Conservation (phyloP, 2,797 vertebrate species). For the Falco novaeseelandiae region DNA sequence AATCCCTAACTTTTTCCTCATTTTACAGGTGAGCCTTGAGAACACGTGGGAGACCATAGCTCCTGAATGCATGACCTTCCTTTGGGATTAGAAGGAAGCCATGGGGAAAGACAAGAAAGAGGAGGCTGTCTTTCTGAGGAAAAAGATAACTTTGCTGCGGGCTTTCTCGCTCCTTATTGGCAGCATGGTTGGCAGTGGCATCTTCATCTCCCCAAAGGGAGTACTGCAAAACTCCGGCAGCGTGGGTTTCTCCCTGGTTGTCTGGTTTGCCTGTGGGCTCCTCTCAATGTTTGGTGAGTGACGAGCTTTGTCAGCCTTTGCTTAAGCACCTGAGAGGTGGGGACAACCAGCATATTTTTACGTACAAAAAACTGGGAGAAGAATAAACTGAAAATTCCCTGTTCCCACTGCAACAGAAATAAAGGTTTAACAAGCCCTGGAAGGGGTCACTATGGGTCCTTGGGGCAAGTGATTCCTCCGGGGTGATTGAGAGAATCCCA, state of each 20-base stretch:
- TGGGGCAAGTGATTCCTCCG: neutral
- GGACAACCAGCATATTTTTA: neutral
- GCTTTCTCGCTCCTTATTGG: conserved; percentile 84
- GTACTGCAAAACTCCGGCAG: conserved; percentile 87
- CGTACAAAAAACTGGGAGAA: neutral
- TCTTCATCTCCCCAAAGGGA: conserved; percentile 90
- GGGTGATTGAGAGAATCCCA: neutral
- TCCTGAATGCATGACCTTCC: neutral
- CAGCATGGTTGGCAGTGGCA: conserved; percentile 89
- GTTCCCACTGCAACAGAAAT: neutral
- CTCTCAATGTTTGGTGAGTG: conserved; percentile 87
- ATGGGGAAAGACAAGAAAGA: conserved; percentile 63
- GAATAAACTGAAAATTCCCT: neutral
- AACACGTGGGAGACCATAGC: neutral
- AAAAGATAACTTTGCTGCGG: conserved; percentile 81
- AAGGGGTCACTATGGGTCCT: neutral
- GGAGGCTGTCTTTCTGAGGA: conserved; percentile 78
- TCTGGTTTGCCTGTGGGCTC: conserved; percentile 85
- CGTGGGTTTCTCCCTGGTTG: conserved; percentile 83
- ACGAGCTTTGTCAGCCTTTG: neutral
- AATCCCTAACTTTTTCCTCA: neutral
- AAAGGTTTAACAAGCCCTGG: neutral
- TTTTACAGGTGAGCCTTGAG: conserved; percentile 61
- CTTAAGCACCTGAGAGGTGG: neutral
- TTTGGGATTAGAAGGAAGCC: neutral